Conservation (phyloP, 2,888 invertebrate genomes). For the Microplitis manilae region DNA sequence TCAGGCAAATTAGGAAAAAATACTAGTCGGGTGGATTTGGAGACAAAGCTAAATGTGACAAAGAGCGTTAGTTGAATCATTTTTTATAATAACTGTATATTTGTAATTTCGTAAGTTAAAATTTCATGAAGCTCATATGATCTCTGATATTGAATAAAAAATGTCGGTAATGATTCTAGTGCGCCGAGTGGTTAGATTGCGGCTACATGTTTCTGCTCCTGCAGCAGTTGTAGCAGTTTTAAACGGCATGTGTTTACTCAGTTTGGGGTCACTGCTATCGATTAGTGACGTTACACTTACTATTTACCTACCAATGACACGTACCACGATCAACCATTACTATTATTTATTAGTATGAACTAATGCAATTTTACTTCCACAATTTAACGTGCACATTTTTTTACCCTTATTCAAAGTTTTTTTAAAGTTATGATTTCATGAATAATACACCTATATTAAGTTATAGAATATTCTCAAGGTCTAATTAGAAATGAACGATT, state of each 20-base stretch:
- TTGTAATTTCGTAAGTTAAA: no score
- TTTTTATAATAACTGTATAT: no score
- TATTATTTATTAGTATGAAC: background rate
- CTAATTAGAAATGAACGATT: background rate
- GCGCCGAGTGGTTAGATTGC: slow-evolving; percentile 46
- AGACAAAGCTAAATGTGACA: no score
- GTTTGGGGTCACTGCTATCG: slow-evolving; percentile 34
- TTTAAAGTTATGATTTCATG: background rate
- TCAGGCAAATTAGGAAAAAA: no score
- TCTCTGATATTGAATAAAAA: slow-evolving; percentile 29
- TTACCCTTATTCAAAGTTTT: background rate
- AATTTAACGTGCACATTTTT: background rate
- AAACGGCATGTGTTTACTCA: background rate
- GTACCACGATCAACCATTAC: background rate
- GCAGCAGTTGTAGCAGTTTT: slow-evolving; percentile 37
- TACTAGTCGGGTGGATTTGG: no score
- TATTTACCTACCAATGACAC: slow-evolving; percentile 36
- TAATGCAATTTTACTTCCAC: background rate
- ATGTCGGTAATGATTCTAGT: slow-evolving; percentile 57
- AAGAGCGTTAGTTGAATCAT: no score
- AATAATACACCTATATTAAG: background rate
- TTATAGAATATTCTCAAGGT: background rate
- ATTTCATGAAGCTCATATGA: background rate
- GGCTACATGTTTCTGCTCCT: slow-evolving; percentile 30
- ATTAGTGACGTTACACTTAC: slow-evolving; percentile 43